Evolutionary conservation across 1,140 invertebrate species (phyloP).

Genomic region (Pteromalus puparum): DNA sequence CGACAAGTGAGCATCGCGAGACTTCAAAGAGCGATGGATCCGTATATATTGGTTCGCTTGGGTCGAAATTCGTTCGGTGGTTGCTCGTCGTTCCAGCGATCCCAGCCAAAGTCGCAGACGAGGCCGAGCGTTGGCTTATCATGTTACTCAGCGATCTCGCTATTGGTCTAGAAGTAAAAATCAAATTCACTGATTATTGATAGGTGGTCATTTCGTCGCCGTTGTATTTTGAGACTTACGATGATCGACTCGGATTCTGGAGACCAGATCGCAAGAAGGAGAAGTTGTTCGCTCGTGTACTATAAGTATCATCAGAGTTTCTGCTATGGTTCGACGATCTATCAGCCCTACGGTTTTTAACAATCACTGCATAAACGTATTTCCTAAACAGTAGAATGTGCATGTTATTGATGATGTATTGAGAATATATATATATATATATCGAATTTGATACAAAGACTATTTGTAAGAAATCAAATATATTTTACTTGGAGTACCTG

Average conservation of each 20-base stretch:
- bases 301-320: slow-evolving; percentile 64
- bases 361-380: slow-evolving; percentile 68
- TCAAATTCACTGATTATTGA: slow-evolving; percentile 59
- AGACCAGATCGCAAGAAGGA: slow-evolving; percentile 69
- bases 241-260: slow-evolving; percentile 67
- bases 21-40: slow-evolving; percentile 93
- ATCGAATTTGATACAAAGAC: no score
- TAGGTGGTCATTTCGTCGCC: slow-evolving; percentile 25
- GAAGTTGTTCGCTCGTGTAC: slow-evolving; percentile 68
- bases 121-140: slow-evolving; percentile 61
- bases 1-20: not conserved
- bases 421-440: not conserved
- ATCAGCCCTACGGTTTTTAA: slow-evolving; percentile 69
- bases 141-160: slow-evolving; percentile 67
- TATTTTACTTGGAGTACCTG: slow-evolving; percentile 72
- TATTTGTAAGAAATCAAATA: no score
- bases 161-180: slow-evolving; percentile 63
- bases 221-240: slow-evolving; percentile 60
- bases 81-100: slow-evolving; percentile 64
- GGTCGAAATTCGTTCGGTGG: slow-evolving; percentile 77
- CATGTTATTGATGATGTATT: not conserved
- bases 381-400: slow-evolving; percentile 60
- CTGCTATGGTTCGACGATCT: slow-evolving; percentile 63
- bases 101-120: slow-evolving; percentile 65
- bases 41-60: slow-evolving; percentile 94